Evolutionary conservation across 2,113 vertebrate genomes (phyloP).

Genomic region (Xiphophorus couchianus): DNA sequence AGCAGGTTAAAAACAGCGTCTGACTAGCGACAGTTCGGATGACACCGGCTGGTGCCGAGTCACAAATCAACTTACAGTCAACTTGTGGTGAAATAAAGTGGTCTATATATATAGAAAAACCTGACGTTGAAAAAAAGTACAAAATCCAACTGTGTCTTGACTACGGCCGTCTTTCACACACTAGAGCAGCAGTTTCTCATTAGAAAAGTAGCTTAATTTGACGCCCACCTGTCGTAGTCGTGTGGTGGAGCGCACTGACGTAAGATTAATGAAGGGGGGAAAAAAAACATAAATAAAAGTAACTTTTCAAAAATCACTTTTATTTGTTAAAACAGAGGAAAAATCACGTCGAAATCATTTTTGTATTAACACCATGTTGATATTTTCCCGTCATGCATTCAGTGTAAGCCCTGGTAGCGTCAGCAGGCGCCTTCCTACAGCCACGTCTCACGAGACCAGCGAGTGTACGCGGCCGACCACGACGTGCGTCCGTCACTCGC

Average conservation of each 20-base stretch:
- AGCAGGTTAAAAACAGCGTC: background rate
- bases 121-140: background rate
- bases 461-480: slow-evolving; percentile 24
- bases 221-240: background rate
- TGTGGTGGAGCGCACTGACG: too few species aligned
- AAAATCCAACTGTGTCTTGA: background rate
- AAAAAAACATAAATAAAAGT: too few species aligned
- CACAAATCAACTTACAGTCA: background rate
- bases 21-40: background rate
- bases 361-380: too few species aligned
- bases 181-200: slow-evolving; percentile 1
- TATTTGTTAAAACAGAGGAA: too few species aligned
- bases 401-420: too few species aligned
- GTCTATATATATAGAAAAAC: background rate
- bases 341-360: too few species aligned
- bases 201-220: background rate
- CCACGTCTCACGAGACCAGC: slow-evolving; percentile 31
- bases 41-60: background rate
- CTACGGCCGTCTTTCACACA: background rate
- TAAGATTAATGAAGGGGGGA: too few species aligned
- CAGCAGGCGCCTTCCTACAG: too few species aligned
- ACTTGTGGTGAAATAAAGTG: background rate
- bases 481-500: background rate
- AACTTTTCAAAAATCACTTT: too few species aligned
- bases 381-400: too few species aligned